A percentile compares a stretch with the other conserved stretches of the same genome.
Conservation (phyloP, 2,113 vertebrate species). For the Prunella himalayana region DNA sequence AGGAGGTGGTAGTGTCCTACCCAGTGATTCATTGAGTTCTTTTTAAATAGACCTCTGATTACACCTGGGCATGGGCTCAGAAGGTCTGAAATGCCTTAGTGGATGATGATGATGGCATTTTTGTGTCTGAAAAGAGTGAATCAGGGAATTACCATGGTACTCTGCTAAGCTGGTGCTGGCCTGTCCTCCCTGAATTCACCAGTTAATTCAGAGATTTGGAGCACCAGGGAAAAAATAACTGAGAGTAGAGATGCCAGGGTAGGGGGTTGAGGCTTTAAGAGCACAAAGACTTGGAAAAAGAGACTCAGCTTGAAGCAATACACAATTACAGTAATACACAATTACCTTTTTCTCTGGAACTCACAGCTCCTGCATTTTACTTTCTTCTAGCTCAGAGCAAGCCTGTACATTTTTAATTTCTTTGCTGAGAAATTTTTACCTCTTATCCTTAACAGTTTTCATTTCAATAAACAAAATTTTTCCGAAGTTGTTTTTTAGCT, state of each 20-base stretch:
- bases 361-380: background rate
- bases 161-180: background rate
- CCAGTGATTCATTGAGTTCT: background rate
- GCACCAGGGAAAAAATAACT: background rate
- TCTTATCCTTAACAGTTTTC: background rate
- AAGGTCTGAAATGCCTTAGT: background rate
- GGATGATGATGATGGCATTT: background rate
- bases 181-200: background rate
- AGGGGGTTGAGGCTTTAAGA: background rate
- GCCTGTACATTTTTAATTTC: background rate
- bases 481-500: background rate
- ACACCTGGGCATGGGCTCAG: fast-evolving
- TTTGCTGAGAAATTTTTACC: background rate
- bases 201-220: background rate
- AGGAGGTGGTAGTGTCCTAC: background rate
- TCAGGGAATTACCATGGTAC: background rate
- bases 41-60: background rate
- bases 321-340: background rate
- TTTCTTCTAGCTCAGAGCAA: background rate
- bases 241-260: background rate
- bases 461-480: background rate
- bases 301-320: background rate
- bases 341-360: background rate
- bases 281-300: background rate
- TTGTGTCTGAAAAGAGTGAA: background rate